Base-by-base conservation (phyloP, 2,113 vertebrate species). In the Calonectris borealis region DNA sequence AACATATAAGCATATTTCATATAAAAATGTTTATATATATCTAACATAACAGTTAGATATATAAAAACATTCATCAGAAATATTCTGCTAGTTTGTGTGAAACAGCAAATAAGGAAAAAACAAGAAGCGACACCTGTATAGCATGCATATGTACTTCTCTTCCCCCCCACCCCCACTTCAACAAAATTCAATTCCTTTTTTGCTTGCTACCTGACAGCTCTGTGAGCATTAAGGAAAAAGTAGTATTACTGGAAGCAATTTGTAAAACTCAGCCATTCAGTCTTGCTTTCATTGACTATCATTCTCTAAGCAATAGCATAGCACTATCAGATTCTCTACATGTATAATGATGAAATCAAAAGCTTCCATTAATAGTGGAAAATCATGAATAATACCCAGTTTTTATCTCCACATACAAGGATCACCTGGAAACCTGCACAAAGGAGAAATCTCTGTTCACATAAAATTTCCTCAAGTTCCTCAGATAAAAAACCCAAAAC, bases 41-140 rank as follows among this genome's bases (percentile, higher is more conserved):
- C 10, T n/a, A 89, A 69, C 0, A 0, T 25, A 89, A 16, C 22
- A 58, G 27, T 34, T 61, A 52, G 24, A 60, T 34, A 66, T 0
- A 58, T 9, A n/a, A 27, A 42, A 73, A 65, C 31, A 77, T 49
- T 15, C 0, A 54, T 18, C 58, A 58, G 31, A 83, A 86, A 61
- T 57, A 88, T 10, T 80, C 83, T 76, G 19, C 14, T 66, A 26
- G 10, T 79, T 93, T 82, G 57, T 42, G 9, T 34, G 31, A 73
- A 65, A 80, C 14, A 52, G 16, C 20, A 81, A 83, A 10, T 16
- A 55, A 72, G 29, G 18, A n/a, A 66, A 55, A 90, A 69, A 31
- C 12, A 89, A 65, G 40, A 44, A 89, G 31, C 0, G 2, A 76
- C 31, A 77, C 17, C 16, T 6, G 1, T 32, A 25, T 5, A 92